Conservation (phyloP, 2,888 invertebrate species). For the Pyrocoelia pectoralis region DNA sequence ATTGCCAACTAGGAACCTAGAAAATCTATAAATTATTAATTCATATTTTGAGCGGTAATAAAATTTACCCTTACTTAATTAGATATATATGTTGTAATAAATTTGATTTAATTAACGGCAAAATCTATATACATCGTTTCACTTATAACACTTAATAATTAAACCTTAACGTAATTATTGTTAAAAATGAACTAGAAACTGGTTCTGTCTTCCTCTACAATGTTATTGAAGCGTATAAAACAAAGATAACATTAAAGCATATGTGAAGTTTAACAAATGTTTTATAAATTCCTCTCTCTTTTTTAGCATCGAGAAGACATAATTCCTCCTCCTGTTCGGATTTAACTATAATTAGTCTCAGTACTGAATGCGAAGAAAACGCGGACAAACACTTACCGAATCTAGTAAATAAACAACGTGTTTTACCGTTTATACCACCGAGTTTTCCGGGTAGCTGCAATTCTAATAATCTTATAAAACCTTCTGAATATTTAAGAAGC, state of each 20-base stretch:
- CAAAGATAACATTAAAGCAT: conserved; percentile 18
- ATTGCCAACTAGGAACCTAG: too few relatives aligned
- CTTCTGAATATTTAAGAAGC: conserved; percentile 89
- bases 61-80: conserved; percentile 13
- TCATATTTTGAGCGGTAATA: not conserved
- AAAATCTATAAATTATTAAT: too few relatives aligned
- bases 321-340: conserved; percentile 60
- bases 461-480: conserved; percentile 87
- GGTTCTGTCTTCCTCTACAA: conserved; percentile 13
- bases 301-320: conserved; percentile 56
- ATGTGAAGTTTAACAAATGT: conserved; percentile 7
- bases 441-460: conserved; percentile 77
- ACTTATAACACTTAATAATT: conserved; percentile 53
- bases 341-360: conserved; percentile 61
- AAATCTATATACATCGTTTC: conserved; percentile 33
- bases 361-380: conserved; percentile 56
- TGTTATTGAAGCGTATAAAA: conserved; percentile 10
- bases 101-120: conserved; percentile 25
- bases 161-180: conserved; percentile 48
- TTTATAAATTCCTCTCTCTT: conserved; percentile 20
- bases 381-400: conserved; percentile 65
- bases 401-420: conserved; percentile 86
- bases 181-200: conserved; percentile 21
- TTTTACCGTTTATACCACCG: conserved; percentile 89
- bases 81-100: conserved; percentile 14